Evolutionary conservation across 2,113 vertebrate genomes (phyloP), one percentile per base, ranked within the genome.

Genomic region (Gobius niger): DNA sequence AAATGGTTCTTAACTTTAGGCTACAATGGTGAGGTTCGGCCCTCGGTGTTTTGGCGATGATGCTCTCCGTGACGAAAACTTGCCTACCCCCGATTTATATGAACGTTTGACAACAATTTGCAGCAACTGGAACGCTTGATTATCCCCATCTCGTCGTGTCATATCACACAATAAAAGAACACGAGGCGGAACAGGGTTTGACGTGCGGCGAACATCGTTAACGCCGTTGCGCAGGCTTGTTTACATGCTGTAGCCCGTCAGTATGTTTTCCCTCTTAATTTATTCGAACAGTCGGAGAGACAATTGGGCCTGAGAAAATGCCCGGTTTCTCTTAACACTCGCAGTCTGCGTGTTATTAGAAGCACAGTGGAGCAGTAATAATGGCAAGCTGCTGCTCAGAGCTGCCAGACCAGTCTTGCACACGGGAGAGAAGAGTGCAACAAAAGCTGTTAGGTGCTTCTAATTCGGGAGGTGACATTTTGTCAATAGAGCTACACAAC

Each of bases 381-480:
- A 57, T n/a, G 49, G 62, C 2, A 15, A 61, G n/a, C 34, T 18
- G 60, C 44, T 44, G 71, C 50, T 47, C 75, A 73, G 11, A 76
- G 76, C 80, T 75, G 67, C 65, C 75, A 50, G 66, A 40, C 13
- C 9, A 56, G 68, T 79, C 76, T 60, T 73, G 60, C 73, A 75
- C 76, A 68, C 63, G 81, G 62, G 50, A 67, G 44, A 54, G 18
- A 70, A 11, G 63, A 73, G 69, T 44, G 63, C 70, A 78, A 50
- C 74, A 69, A 70, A 77, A 77, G 80, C 83, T 78, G 83, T 83
- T 76, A 71, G 76, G 80, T 59, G 47, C 80, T 70, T 86, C 86
- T 91, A 83, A 89, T 90, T 88, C 85, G 83, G 67, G 85, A 69
- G 69, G 73, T 87, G 89, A 88, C 87, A 80, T 87, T 87, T 92